Conservation (phyloP, 2,797 vertebrate genomes). For the Artibeus lituratus region DNA sequence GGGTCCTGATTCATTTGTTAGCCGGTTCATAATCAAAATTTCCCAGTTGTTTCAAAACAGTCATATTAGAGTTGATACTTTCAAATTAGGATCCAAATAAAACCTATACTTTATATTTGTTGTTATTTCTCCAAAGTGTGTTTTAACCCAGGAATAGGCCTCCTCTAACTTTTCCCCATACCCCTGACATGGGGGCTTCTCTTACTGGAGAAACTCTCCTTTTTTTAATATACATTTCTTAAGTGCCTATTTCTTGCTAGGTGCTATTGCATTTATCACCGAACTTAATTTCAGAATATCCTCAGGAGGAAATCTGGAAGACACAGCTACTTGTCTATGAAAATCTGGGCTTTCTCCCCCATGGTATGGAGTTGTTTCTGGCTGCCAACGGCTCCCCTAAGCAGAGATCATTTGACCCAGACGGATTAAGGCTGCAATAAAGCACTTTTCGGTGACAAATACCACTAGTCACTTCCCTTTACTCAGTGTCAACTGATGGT, state of each 20-base stretch:
- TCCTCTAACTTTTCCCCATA: not conserved
- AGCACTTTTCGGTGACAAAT: not conserved
- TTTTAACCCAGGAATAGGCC: not conserved
- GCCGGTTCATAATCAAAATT: not conserved
- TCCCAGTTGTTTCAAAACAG: constrained; percentile 1
- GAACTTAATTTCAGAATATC: constrained; percentile 22
- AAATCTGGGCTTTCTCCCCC: not conserved
- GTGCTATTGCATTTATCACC: not conserved
- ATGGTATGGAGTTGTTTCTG: not conserved
- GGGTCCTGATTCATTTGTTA: not conserved
- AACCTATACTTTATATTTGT: not conserved
- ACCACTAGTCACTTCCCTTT: not conserved
- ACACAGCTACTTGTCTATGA: not conserved
- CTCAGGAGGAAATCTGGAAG: not conserved
- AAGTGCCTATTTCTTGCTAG: not conserved
- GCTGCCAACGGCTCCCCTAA: not conserved
- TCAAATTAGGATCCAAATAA: not conserved
- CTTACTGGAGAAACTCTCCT: not conserved
- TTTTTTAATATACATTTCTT: not conserved
- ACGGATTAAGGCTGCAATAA: not conserved
- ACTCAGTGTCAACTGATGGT: not conserved
- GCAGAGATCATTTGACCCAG: too few relatives aligned
- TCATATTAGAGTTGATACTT: not conserved
- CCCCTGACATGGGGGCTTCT: not conserved
- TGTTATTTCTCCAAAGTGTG: not conserved